Evolutionary conservation across 2,113 vertebrate species (phyloP).

Genomic region (Bostrychus sinensis): DNA sequence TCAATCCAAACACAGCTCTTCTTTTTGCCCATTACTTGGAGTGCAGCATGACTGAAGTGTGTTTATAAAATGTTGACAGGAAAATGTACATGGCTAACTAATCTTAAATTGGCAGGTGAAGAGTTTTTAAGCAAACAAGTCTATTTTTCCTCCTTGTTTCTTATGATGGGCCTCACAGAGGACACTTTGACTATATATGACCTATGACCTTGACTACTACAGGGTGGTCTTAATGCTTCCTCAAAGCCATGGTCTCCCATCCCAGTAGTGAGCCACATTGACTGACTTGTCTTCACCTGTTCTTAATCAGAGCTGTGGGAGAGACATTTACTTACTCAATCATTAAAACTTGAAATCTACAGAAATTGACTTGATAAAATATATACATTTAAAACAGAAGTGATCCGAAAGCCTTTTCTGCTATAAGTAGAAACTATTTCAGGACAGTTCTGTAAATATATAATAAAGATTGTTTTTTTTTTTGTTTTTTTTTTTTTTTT

Average conservation of each 20-base stretch:
- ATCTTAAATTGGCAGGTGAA: constrained; percentile 59
- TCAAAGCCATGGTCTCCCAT: constrained; percentile 73
- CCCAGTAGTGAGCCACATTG: constrained; percentile 65
- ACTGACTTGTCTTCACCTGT: constrained; percentile 69
- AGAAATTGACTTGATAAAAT: constrained; percentile 77
- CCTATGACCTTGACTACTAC: constrained; percentile 68
- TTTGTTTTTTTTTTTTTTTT: constrained; percentile 71
- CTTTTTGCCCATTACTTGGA: constrained; percentile 63
- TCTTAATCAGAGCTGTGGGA: constrained; percentile 60
- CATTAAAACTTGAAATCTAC: constrained; percentile 81
- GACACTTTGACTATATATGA: constrained; percentile 62
- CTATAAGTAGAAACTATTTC: constrained; percentile 80
- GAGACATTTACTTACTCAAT: constrained; percentile 68
- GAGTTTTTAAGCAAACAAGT: constrained; percentile 65
- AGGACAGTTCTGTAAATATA: constrained; percentile 85
- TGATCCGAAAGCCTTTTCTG: constrained; percentile 82
- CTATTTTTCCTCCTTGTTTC: constrained; percentile 61
- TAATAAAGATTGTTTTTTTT: constrained; percentile 54
- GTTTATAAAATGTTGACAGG: constrained; percentile 59
- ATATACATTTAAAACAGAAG: constrained; percentile 69
- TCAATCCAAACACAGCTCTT: constrained; percentile 52
- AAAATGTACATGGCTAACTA: constrained; percentile 62
- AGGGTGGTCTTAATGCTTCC: constrained; percentile 76
- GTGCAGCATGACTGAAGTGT: constrained; percentile 74
- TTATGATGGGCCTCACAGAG: constrained; percentile 41